phyloP scores from a whole-genome alignment of 1,140 invertebrate genomes.

The Anastrepha obliqua region DNA sequence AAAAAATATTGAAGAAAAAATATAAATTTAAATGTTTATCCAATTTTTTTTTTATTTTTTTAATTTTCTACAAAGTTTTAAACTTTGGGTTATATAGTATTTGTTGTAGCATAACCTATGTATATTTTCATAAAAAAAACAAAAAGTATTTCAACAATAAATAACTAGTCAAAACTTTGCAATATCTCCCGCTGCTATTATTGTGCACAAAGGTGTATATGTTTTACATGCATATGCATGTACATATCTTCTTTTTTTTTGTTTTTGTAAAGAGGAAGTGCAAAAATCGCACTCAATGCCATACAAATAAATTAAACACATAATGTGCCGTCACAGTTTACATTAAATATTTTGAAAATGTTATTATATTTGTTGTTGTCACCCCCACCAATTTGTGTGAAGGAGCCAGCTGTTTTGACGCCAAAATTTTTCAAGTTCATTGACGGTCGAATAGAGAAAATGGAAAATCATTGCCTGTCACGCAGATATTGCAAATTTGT shows the following conservation, averaged over 20 bases:
- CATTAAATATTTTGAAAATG: not conserved
- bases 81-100: no score
- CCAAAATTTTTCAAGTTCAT: conserved; percentile 44
- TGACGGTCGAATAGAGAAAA: conserved; percentile 25
- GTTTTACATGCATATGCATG: not conserved
- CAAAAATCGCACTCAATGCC: conserved; percentile 29
- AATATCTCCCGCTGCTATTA: no score
- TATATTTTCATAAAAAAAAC: no score
- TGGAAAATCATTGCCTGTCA: not conserved
- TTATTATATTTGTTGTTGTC: not conserved
- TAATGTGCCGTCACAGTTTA: not conserved
- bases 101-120: no score
- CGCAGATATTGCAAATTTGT: not conserved
- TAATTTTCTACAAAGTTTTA: no score
- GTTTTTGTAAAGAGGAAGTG: conserved; percentile 2
- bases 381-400: not conserved
- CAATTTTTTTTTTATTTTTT: no score
- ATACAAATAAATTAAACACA: conserved; percentile 14
- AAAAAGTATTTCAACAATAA: no score
- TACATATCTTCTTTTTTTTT: not conserved
- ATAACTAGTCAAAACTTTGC: no score
- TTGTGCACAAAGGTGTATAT: no score
- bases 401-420: not conserved
- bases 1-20: no score
- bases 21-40: no score